These are phyloP conservation scores for Oriolus oriolus DNA, from an alignment of 2,113 vertebrate genomes.

Conservation along the genomic window DNA sequence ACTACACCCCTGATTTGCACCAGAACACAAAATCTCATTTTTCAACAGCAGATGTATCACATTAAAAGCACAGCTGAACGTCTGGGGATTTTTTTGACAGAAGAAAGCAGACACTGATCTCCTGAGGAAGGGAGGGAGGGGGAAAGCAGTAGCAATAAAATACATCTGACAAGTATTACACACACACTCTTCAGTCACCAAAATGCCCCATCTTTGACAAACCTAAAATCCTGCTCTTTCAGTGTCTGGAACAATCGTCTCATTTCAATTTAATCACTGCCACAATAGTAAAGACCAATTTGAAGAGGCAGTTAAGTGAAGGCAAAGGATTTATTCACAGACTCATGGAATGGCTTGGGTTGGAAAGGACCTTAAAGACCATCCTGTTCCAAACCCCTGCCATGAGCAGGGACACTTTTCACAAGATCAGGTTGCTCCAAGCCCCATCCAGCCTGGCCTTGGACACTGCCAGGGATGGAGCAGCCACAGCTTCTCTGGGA, in stretches of 20 bases:
- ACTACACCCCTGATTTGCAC: not conserved
- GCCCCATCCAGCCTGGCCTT: not conserved
- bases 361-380: not conserved
- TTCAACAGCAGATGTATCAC: not conserved
- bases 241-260: not conserved
- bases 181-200: not conserved
- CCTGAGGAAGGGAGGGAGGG: not conserved
- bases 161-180: not conserved
- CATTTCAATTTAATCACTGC: not conserved
- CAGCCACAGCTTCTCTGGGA: not conserved
- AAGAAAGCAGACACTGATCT: not conserved
- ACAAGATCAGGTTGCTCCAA: not conserved
- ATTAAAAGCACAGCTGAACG: not conserved
- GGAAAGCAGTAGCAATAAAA: not conserved
- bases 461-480: not conserved
- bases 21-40: not conserved
- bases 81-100: not conserved
- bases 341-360: not conserved
- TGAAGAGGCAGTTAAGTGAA: not conserved
- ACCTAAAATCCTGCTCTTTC: not conserved
- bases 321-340: not conserved
- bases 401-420: not conserved
- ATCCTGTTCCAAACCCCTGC: not conserved
- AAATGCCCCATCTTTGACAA: not conserved
- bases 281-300: not conserved